phyloP scores from a whole-genome alignment of 2,888 invertebrate species.

The Nephrotoma guestfalica region DNA sequence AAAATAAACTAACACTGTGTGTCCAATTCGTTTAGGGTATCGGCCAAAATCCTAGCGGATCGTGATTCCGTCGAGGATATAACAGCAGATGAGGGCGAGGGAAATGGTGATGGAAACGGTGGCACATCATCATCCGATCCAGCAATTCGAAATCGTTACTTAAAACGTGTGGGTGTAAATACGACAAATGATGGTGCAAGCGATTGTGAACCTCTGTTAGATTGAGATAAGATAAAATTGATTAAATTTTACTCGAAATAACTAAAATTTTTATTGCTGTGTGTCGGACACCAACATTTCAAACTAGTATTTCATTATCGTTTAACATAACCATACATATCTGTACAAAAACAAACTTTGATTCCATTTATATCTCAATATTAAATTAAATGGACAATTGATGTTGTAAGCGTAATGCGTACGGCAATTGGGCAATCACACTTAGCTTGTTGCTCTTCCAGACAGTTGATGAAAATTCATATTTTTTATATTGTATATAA shows the following conservation, averaged over 20 bases:
- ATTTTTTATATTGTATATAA: background rate
- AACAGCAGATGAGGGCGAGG: background rate
- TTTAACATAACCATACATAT: background rate
- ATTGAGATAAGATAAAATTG: slow-evolving; percentile 1
- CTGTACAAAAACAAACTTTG: background rate
- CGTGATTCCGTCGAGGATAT: slow-evolving; percentile 13
- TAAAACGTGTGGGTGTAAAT: slow-evolving; percentile 11
- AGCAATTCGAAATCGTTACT: slow-evolving; percentile 11
- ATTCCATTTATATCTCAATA: background rate
- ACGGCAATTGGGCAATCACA: background rate
- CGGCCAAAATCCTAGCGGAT: background rate
- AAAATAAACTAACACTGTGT: too few species aligned
- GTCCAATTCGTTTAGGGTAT: background rate
- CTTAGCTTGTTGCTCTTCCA: background rate
- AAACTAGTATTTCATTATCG: background rate
- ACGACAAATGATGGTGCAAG: slow-evolving; percentile 3
- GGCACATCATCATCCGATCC: slow-evolving; percentile 4
- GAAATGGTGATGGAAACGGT: background rate
- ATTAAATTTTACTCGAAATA: background rate
- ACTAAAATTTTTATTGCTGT: background rate
- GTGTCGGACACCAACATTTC: background rate
- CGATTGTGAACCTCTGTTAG: slow-evolving; percentile 11
- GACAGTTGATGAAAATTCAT: background rate
- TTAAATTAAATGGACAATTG: background rate
- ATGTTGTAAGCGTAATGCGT: background rate